Evolutionary conservation across 1,140 invertebrate genomes (phyloP).

Genomic region (Drosophila parabipectinata): DNA sequence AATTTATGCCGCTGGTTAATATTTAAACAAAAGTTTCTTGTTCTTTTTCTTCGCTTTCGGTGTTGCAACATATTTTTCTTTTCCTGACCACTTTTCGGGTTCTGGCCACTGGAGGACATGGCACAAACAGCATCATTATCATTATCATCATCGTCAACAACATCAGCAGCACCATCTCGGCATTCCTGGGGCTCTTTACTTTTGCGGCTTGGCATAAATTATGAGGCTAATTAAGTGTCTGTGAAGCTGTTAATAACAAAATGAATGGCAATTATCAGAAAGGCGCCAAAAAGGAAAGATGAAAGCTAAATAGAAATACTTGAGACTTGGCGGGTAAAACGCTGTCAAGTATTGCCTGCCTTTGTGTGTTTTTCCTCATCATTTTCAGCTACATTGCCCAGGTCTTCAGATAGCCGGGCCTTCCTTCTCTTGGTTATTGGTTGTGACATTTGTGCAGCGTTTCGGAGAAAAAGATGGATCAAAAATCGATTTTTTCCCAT

Average conservation of each 20-base stretch:
- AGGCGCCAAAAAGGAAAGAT: slow-evolving; percentile 13
- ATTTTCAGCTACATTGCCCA: slow-evolving; percentile 4
- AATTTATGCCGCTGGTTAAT: slow-evolving; percentile 47
- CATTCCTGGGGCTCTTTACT: slow-evolving; percentile 21
- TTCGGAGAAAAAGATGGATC: neutral
- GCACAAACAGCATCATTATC: slow-evolving; percentile 1
- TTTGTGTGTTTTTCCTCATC: slow-evolving; percentile 16
- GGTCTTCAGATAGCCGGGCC: neutral
- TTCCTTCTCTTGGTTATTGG: slow-evolving; percentile 13
- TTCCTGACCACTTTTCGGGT: slow-evolving; percentile 46
- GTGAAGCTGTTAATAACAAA: slow-evolving; percentile 63
- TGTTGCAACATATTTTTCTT: slow-evolving; percentile 40
- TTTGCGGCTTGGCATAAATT: slow-evolving; percentile 54
- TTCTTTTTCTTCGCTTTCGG: slow-evolving; percentile 12
- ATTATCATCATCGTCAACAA: slow-evolving; percentile 10
- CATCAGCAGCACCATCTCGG: slow-evolving; percentile 22
- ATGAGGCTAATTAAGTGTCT: slow-evolving; percentile 67
- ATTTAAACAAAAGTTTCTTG: slow-evolving; percentile 67
- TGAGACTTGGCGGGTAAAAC: neutral
- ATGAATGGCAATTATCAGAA: slow-evolving; percentile 63
- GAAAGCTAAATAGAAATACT: slow-evolving; percentile 26
- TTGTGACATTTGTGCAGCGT: slow-evolving; percentile 15
- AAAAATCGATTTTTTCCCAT: neutral
- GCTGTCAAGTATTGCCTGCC: slow-evolving; percentile 17
- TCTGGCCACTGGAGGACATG: slow-evolving; percentile 8